phyloP scores from a whole-genome alignment of 2,113 vertebrate genomes.

The Martes martes region DNA sequence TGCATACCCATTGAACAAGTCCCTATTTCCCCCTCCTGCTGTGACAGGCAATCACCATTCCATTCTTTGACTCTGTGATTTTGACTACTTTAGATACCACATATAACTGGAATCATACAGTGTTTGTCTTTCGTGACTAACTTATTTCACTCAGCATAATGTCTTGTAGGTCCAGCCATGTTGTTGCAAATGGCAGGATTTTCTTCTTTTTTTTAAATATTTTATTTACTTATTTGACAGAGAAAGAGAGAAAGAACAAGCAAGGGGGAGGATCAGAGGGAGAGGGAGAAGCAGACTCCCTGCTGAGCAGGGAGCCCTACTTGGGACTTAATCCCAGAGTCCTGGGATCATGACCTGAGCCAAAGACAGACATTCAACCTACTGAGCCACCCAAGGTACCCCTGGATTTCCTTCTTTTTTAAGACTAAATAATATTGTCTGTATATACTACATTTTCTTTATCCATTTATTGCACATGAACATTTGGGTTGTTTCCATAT shows the following conservation, averaged over 20 bases:
- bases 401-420: neutral
- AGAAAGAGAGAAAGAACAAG: too few species aligned
- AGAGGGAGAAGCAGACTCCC: too few species aligned
- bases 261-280: too few species aligned
- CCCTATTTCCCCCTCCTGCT: too few species aligned
- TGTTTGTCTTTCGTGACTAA: neutral
- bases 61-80: neutral
- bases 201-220: neutral
- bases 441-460: neutral
- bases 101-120: neutral
- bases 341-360: too few species aligned
- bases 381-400: too few species aligned
- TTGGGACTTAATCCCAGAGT: too few species aligned
- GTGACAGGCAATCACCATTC: neutral
- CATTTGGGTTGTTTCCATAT: neutral
- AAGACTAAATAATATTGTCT: neutral
- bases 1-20: neutral
- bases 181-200: neutral
- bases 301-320: too few species aligned
- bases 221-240: too few species aligned
- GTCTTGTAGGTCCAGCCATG: neutral
- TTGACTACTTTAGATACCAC: neutral
- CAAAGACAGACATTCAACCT: too few species aligned
- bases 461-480: neutral
- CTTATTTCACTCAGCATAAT: neutral